A percentile compares a stretch with the other conserved stretches of the same genome.
These are phyloP conservation scores for Hofmannophila pseudospretella DNA, from an alignment of 2,888 invertebrate genomes.

Conservation along the genomic window DNA sequence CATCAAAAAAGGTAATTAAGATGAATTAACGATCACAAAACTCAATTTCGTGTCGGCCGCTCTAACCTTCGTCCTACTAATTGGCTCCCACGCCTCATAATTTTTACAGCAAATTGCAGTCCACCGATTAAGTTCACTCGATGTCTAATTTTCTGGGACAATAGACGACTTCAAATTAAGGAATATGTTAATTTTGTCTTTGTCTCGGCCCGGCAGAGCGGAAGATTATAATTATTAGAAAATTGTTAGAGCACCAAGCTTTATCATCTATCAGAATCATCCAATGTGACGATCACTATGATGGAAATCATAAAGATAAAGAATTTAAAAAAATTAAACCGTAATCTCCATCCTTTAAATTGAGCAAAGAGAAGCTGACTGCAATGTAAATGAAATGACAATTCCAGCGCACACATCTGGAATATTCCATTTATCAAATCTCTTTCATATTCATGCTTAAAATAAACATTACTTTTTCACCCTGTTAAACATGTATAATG, in stretches of 20 bases:
- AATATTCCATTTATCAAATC: background rate
- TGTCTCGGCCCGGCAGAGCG: conserved; percentile 64
- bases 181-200: conserved; percentile 72
- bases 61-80: conserved; percentile 29
- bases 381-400: too few relatives aligned
- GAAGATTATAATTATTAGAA: conserved; percentile 73
- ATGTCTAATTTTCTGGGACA: conserved; percentile 70
- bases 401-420: background rate
- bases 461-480: background rate
- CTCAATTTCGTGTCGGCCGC: conserved; percentile 24
- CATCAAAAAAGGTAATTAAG: conserved; percentile 56
- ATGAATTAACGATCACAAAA: conserved; percentile 54
- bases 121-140: conserved; percentile 55
- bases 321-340: too few relatives aligned
- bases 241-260: conserved; percentile 51
- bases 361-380: too few relatives aligned
- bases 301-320: too few relatives aligned
- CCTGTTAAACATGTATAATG: background rate
- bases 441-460: too few relatives aligned
- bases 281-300: conserved; percentile 24
- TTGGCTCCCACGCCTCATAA: conserved; percentile 59
- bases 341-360: too few relatives aligned
- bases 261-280: conserved; percentile 34
- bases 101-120: conserved; percentile 60
- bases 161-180: conserved; percentile 65